These are phyloP conservation scores for Eremophila alpestris DNA, from an alignment of 2,797 vertebrate species.

Conservation along the genomic window DNA sequence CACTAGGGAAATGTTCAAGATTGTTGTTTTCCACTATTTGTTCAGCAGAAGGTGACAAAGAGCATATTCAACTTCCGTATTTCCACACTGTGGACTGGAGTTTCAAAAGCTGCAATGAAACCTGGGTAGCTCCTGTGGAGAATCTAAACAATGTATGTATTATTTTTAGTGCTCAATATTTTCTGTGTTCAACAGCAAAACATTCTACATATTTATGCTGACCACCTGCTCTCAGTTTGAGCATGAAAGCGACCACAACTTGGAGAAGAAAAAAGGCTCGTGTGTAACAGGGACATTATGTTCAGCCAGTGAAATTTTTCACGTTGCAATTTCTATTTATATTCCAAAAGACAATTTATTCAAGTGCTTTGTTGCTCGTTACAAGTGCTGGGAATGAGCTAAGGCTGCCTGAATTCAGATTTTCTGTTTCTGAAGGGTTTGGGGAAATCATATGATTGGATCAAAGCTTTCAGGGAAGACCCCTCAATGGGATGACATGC, in stretches of 20 bases:
- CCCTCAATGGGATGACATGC: not conserved
- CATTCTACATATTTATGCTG: not conserved
- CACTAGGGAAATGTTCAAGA: not conserved
- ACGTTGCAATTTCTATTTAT: not conserved
- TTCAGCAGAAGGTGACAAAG: not conserved
- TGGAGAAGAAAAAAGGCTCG: not conserved
- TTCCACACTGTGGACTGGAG: not conserved
- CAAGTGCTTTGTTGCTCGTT: accelerated
- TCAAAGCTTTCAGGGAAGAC: not conserved
- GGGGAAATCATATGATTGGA: not conserved
- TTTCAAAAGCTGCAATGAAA: constrained; percentile 1
- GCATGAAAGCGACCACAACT: not conserved
- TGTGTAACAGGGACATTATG: not conserved
- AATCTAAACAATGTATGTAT: not conserved
- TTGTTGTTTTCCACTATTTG: not conserved
- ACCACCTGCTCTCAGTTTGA: not conserved
- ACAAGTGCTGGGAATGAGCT: not conserved
- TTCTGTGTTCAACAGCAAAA: not conserved
- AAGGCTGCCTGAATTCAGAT: not conserved
- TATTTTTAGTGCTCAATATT: not conserved
- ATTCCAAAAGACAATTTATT: not conserved
- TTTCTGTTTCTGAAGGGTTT: not conserved
- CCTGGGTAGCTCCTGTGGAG: not conserved
- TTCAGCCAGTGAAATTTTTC: not conserved
- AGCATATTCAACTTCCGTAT: not conserved